Base-by-base conservation (phyloP, 2,888 invertebrate species). In the Linnaemya tessellans region DNA sequence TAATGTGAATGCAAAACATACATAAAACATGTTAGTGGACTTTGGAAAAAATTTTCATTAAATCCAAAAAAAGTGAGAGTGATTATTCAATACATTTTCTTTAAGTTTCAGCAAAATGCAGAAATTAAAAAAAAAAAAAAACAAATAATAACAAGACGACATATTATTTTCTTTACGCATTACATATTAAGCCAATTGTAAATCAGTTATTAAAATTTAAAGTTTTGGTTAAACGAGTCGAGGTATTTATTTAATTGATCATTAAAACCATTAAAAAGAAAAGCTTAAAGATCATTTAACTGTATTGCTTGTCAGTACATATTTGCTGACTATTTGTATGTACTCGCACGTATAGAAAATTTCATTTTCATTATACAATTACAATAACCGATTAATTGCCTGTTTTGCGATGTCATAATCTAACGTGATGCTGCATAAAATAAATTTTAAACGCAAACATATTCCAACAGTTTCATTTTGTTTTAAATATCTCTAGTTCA, bases 31-130 rank as follows among this genome's bases (percentile, higher is more conserved):
- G 64, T 80, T 80, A 56, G 54, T 56, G 54, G 79, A 71, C 51
- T 71, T 64, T 60, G 38, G 38, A 30, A 58, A 58, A 46, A 38
- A 58, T 35, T 5, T 35, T 51, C 43, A 77, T 77, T 70, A 64
- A 58, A 43, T 30, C 35, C 41, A 5, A 25, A 77, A 3, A 81
- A 68, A 75, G 77, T 81, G 81, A 81, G 75, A 75, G 74, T 77
- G 70, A 64, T 75, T 67, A 74, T 81, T 81, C 41, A 67, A 58
- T 49, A 65, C 15, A 65, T 65, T 71, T 41, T 73, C 35, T 41
- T 51, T 71, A 5, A 20, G 46, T 35, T 54, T 56, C 18, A 65
- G 13, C n/a, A 51, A 60, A 80, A 43, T 43, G 9, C 4, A 18
- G 10, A 49, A 18, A 67, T 20, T 25, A 68, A 58, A 35, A 68